Conservation (phyloP, 2,113 vertebrate species). For the Hypomesus transpacificus region DNA sequence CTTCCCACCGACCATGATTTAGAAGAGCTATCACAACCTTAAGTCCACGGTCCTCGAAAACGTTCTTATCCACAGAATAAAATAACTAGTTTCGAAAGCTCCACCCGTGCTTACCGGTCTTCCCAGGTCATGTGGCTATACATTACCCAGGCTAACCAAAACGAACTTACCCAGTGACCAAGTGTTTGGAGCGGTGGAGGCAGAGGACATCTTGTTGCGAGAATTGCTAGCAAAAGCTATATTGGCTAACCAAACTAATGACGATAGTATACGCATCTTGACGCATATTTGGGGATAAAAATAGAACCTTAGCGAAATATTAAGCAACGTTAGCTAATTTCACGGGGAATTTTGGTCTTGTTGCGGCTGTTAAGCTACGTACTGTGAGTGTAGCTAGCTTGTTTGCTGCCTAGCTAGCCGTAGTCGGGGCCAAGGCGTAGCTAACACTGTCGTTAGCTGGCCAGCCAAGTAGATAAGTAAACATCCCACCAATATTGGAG, state of each 20-base stretch:
- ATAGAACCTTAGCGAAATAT: neutral
- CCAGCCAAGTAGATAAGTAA: neutral
- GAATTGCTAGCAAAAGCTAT: neutral
- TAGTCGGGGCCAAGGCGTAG: neutral
- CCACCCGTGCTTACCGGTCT: too few species aligned
- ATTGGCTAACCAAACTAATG: neutral
- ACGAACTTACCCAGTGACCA: neutral
- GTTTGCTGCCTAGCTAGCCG: slow-evolving; percentile 42
- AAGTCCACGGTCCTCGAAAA: too few species aligned
- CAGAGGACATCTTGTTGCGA: slow-evolving; percentile 19
- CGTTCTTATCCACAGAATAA: neutral
- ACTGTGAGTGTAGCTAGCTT: slow-evolving; percentile 12
- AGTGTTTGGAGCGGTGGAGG: neutral
- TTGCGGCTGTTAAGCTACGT: neutral
- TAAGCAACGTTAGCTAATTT: neutral
- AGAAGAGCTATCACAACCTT: too few species aligned
- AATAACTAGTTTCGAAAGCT: neutral
- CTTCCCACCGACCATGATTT: too few species aligned
- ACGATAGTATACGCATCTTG: neutral
- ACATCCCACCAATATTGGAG: neutral
- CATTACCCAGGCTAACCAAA: neutral
- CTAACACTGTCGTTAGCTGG: neutral
- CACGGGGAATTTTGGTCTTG: neutral
- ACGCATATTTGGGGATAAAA: neutral
- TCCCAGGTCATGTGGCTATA: too few species aligned